A percentile compares a stretch with the other conserved stretches of the same genome.
phyloP scores from a whole-genome alignment of 1,140 invertebrate species.

The Lethocerus indicus region DNA sequence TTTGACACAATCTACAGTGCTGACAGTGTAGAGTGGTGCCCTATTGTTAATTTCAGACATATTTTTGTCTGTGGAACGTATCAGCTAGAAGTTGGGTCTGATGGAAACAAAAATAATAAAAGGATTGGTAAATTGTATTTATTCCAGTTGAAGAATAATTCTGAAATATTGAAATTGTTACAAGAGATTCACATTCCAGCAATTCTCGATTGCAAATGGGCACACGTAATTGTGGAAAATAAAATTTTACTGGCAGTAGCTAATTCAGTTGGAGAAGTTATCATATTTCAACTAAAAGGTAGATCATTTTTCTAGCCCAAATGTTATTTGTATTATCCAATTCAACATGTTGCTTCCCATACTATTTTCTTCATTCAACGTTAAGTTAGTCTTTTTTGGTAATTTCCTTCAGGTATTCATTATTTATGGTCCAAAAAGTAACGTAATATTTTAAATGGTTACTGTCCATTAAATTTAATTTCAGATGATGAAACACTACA shows the following conservation, averaged over 20 bases:
- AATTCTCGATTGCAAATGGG: constrained; percentile 70
- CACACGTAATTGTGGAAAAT: constrained; percentile 27
- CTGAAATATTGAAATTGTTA: constrained; percentile 9
- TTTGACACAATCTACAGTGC: constrained; percentile 57
- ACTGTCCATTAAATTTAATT: no score
- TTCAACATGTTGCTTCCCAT: neutral
- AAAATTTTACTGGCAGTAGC: constrained; percentile 40
- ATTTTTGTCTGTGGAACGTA: constrained; percentile 74
- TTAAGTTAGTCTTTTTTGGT: neutral
- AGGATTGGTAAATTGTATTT: constrained; percentile 16
- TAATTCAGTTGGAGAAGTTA: constrained; percentile 39
- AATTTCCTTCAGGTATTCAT: constrained; percentile 1
- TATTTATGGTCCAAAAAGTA: no score
- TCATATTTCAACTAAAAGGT: constrained; percentile 30
- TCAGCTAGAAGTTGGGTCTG: constrained; percentile 36
- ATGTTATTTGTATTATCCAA: neutral
- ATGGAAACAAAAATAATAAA: constrained; percentile 11
- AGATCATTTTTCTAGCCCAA: neutral
- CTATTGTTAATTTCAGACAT: constrained; percentile 35
- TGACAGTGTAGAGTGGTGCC: constrained; percentile 82
- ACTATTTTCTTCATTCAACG: neutral
- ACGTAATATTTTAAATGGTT: no score
- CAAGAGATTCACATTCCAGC: constrained; percentile 37
- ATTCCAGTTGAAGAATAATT: constrained; percentile 11
- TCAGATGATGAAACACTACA: constrained; percentile 1